Evolutionary conservation across 2,888 invertebrate species (phyloP).

Genomic region (Balanococcus diminutus): DNA sequence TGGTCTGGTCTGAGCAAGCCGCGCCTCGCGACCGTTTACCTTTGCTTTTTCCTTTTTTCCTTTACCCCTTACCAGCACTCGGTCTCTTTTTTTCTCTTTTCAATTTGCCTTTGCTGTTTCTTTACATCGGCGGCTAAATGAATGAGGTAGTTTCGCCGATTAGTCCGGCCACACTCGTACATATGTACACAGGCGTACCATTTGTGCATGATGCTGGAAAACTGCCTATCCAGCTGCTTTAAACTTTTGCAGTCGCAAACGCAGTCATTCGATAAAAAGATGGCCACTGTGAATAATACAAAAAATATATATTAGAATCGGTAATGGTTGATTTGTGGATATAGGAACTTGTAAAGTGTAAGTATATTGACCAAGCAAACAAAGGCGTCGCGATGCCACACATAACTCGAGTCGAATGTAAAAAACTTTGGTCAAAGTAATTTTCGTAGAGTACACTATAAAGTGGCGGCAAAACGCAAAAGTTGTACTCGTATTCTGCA

Average conservation of each 20-base stretch:
- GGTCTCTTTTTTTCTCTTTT: too few relatives aligned
- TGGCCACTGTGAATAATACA: too few relatives aligned
- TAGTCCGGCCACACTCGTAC: background rate
- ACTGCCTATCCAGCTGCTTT: background rate
- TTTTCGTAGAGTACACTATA: background rate
- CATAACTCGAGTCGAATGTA: background rate
- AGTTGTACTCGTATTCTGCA: background rate
- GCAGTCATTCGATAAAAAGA: too few relatives aligned
- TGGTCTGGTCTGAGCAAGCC: too few relatives aligned
- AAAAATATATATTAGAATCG: too few relatives aligned
- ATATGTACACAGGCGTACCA: too few relatives aligned
- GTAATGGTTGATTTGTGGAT: too few relatives aligned
- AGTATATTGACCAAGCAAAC: background rate
- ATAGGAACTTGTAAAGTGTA: background rate
- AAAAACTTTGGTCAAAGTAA: background rate
- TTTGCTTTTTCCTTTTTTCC: background rate
- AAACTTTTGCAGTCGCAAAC: too few relatives aligned
- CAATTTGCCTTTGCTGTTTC: too few relatives aligned
- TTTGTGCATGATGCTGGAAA: background rate
- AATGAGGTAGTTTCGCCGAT: background rate
- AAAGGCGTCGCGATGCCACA: background rate
- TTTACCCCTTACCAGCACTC: too few relatives aligned
- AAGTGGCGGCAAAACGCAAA: background rate
- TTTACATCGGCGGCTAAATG: background rate
- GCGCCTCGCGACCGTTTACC: background rate